phyloP scores from a whole-genome alignment of 2,888 invertebrate species.

The Drepanosiphum platanoidis region DNA sequence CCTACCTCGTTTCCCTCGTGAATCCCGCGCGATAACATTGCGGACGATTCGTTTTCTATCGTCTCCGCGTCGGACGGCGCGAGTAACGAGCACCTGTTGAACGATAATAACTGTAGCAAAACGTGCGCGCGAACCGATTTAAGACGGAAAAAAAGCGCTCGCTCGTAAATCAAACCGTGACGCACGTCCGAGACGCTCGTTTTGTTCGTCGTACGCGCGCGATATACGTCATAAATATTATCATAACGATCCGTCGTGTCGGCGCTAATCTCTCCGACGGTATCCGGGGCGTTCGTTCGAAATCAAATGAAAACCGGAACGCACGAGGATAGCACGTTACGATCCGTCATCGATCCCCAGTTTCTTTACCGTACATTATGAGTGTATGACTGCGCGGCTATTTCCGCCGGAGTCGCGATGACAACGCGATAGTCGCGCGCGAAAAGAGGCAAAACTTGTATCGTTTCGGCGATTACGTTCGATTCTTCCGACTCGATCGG shows the following conservation, averaged over 20 bases:
- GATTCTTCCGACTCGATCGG: too few relatives aligned
- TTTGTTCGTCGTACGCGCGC: not conserved
- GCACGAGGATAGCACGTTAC: too few relatives aligned
- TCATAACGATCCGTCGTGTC: constrained; percentile 9
- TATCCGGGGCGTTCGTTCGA: too few relatives aligned
- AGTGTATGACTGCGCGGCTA: too few relatives aligned
- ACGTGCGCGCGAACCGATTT: constrained; percentile 11
- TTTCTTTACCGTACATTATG: too few relatives aligned
- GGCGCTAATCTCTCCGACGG: not conserved
- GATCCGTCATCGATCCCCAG: too few relatives aligned
- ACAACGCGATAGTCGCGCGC: too few relatives aligned
- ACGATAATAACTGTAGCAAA: constrained; percentile 36
- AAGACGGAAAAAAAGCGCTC: not conserved
- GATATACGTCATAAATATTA: too few relatives aligned
- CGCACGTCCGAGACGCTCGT: not conserved
- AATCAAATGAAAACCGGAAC: too few relatives aligned
- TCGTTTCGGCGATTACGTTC: too few relatives aligned
- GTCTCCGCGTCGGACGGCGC: not conserved
- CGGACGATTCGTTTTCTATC: constrained; percentile 20
- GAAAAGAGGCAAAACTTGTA: too few relatives aligned
- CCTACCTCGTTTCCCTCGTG: constrained; percentile 1
- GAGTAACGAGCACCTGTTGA: constrained; percentile 14
- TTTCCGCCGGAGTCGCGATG: too few relatives aligned
- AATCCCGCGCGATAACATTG: not conserved
- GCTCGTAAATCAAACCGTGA: constrained; percentile 30